Base-by-base conservation (phyloP, 2,113 vertebrate species). In the Pomatorhinus ruficollis region DNA sequence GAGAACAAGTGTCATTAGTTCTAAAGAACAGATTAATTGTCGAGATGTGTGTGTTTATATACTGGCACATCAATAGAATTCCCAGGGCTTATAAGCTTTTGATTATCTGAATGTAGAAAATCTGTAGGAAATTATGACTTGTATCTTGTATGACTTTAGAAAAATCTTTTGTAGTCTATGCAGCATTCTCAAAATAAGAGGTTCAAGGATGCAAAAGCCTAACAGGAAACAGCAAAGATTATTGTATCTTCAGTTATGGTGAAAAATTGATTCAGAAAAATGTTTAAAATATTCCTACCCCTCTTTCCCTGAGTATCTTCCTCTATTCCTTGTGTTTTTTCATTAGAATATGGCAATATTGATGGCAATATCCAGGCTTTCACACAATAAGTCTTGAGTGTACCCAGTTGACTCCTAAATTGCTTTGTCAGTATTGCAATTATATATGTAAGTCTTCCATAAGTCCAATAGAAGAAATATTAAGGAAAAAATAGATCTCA, bases 361-460 rank as follows among this genome's bases (percentile, higher is more conserved):
- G 97, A 98, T 98, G 97, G 96, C 98, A 98, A 97, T 97, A 98
- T 97, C 97, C 98, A 98, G 98, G 98, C 98, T 98, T 98, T 98
- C 96, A 39, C 95, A 90, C 68, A 96, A 92, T 89, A 88, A 94
- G 66, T 96, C 88, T 72, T 68, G 39, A 87, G 68, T 89, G 87
- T 89, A 72, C 37, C 83, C 93, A 94, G 53, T 70, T 94, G 71
- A 74, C 71, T 90, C 83, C 92, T 80, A 70, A 84, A 92, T 90
- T 37, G 11, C 72, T 93, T 65, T 92, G 77, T 95, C 87, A 82
- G 25, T 90, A 92, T 94, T 94, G 93, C 93, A 87, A 31, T 96
- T 95, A 87, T 97, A 87, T 82, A 90, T 91, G 80, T 60, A 81
- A 81, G 82, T 88, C 68, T 44, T 52, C 59, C 50, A 22, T 96